phyloP scores from a whole-genome alignment of 2,888 invertebrate species.

The Osmoderma eremita region DNA sequence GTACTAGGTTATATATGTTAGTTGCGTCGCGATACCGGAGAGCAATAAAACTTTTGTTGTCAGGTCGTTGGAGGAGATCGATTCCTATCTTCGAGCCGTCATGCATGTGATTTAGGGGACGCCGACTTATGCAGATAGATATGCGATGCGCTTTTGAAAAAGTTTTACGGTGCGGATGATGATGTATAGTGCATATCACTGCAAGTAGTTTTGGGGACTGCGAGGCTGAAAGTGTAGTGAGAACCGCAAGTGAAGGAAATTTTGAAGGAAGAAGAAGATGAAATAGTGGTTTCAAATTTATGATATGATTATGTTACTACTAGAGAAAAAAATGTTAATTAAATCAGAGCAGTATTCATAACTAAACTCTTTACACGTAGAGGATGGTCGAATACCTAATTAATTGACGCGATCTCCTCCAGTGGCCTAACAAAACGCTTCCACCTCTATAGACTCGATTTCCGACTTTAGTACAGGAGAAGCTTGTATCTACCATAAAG shows the following conservation, averaged over 20 bases:
- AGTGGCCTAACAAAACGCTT: too few relatives aligned
- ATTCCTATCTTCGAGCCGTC: slow-evolving; percentile 47
- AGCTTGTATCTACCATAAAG: too few relatives aligned
- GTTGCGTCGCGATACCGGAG: slow-evolving; percentile 41
- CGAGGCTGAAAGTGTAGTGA: neutral
- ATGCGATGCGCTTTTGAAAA: slow-evolving; percentile 47
- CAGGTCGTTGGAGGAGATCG: slow-evolving; percentile 47
- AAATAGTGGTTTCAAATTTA: too few relatives aligned
- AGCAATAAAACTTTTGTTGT: slow-evolving; percentile 52
- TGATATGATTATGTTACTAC: too few relatives aligned
- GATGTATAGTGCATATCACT: slow-evolving; percentile 34
- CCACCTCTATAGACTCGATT: too few relatives aligned
- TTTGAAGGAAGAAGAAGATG: neutral
- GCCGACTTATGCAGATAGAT: slow-evolving; percentile 43
- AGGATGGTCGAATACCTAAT: too few relatives aligned
- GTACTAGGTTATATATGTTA: slow-evolving; percentile 1
- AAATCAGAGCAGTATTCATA: too few relatives aligned
- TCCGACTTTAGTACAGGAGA: too few relatives aligned
- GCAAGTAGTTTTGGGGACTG: slow-evolving; percentile 10
- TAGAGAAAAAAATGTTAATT: too few relatives aligned
- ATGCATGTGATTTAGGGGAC: slow-evolving; percentile 49
- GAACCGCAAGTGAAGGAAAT: neutral
- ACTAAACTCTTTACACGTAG: too few relatives aligned
- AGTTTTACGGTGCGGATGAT: slow-evolving; percentile 38
- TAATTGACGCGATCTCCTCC: too few relatives aligned